Base-by-base conservation (phyloP, 2,888 invertebrate genomes). In the Amiota communis region DNA sequence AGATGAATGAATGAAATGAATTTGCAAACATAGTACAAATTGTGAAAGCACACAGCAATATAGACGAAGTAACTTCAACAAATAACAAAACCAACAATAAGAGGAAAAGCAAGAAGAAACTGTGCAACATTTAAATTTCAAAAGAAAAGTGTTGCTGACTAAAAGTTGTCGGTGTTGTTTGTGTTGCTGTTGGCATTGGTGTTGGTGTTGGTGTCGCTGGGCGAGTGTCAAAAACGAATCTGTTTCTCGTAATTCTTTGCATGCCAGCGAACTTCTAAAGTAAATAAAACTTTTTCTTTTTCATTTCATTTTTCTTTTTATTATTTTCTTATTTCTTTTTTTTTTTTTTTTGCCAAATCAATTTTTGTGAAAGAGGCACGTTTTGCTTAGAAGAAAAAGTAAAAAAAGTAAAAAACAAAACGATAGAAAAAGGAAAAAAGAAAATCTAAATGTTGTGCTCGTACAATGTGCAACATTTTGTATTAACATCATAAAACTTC, bases 351-450 rank as follows among this genome's bases (percentile, higher is more conserved):
- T 76, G 72, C 74, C 74, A 79, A 84, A 82, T 84, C 82, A 82
- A 84, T 81, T 81, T 78, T 36, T 36, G 36, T 36, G 36, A 36
- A 74, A 77, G 75, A 76, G 78, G 73, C 65, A 36, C 36, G 36
- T 36, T 36, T 36, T 36, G 36, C 36, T 36, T 36, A 36, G 36
- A 76, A 76, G 74, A 72, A 80, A 78, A 79, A 83, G 81, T 81
- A 81, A 83, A 72, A 80, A 78, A 79, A 83, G 81, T 81, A 81
- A 83, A 74, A 76, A 82, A 75, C 81, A 83, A 81, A 23, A 23
- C 23, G 23, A 23, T 23, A 23, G 23, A 23, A 23, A 80, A 79
- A 77, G 75, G 56, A 10, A 36, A 36, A 36, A 6, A 6, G 8
- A 36, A 6, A 0, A 36, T 36, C 36, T 4, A 36, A 36, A 6